Percentiles rank a stretch among this genome's conserved stretches.
Evolutionary conservation across 2,888 invertebrate species (phyloP).

Genomic region (Calliopum simillimum): DNA sequence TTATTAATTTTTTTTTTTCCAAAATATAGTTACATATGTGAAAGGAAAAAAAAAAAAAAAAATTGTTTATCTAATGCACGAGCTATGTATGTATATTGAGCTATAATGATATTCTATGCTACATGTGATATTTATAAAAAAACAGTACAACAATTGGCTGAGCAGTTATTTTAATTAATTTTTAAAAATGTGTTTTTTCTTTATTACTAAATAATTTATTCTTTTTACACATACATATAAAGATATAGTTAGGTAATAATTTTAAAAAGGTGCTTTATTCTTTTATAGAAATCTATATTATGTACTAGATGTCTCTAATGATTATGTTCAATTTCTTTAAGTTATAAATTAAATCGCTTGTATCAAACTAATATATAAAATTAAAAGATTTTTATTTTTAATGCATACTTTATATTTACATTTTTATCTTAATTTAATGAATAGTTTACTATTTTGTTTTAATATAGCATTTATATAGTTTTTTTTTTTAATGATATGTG

Average conservation of each 20-base stretch:
- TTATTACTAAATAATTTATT: neutral
- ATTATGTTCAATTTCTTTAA: conserved; percentile 8
- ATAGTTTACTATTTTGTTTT: conserved; percentile 1
- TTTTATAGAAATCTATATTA: neutral
- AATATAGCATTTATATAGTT: neutral
- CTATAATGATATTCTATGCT: too few species aligned
- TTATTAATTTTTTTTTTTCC: too few species aligned
- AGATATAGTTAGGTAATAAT: neutral
- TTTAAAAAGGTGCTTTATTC: neutral
- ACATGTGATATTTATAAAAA: too few species aligned
- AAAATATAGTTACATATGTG: too few species aligned
- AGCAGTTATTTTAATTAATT: too few species aligned
- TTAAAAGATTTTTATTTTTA: neutral
- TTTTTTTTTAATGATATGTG: conserved; percentile 29
- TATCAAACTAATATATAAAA: conserved; percentile 13
- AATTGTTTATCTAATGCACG: too few species aligned
- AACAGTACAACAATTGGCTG: too few species aligned
- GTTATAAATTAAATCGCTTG: neutral
- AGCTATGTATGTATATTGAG: too few species aligned
- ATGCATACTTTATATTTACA: neutral
- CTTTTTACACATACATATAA: neutral
- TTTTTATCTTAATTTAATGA: neutral
- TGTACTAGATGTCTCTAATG: conserved; percentile 8
- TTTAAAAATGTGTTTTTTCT: too few species aligned
- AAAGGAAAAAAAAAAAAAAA: too few species aligned